A percentile compares a stretch with the other conserved stretches of the same genome.
These are phyloP conservation scores for Indri indri DNA, from an alignment of 2,113 vertebrate species.

Conservation along the genomic window DNA sequence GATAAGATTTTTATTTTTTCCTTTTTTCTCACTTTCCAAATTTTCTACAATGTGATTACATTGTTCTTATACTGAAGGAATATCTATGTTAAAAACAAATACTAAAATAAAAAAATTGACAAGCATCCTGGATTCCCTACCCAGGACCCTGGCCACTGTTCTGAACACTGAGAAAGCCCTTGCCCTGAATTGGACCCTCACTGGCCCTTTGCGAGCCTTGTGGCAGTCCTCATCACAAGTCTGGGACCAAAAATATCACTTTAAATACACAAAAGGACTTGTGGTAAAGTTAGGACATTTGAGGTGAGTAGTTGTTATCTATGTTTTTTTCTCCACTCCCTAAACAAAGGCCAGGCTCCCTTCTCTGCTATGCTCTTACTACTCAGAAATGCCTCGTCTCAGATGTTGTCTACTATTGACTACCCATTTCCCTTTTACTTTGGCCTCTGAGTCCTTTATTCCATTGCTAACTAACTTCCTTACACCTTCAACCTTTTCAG, in stretches of 20 bases:
- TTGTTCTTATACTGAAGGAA: not conserved
- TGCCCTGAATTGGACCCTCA: not conserved
- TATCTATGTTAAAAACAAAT: not conserved
- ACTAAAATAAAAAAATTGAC: not conserved
- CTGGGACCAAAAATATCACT: not conserved
- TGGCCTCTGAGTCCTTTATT: not conserved
- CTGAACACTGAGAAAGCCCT: not conserved
- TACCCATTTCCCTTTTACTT: not conserved
- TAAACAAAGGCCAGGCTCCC: not conserved
- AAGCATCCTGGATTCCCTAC: not conserved
- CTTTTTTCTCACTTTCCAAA: constrained; percentile 8
- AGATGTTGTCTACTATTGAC: not conserved
- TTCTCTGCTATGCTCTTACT: not conserved
- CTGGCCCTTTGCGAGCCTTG: not conserved
- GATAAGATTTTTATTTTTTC: not conserved
- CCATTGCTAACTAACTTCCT: not conserved
- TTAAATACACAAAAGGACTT: not conserved
- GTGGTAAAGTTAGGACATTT: not conserved
- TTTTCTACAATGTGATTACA: not conserved
- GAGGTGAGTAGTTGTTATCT: not conserved
- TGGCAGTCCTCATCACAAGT: not conserved
- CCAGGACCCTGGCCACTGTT: not conserved
- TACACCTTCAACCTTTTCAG: not conserved
- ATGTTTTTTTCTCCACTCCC: not conserved
- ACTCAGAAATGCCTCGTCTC: not conserved